A percentile compares a stretch with the other conserved stretches of the same genome.
Evolutionary conservation across 2,797 vertebrate genomes (phyloP).

Genomic region (Caiman crocodilus): DNA sequence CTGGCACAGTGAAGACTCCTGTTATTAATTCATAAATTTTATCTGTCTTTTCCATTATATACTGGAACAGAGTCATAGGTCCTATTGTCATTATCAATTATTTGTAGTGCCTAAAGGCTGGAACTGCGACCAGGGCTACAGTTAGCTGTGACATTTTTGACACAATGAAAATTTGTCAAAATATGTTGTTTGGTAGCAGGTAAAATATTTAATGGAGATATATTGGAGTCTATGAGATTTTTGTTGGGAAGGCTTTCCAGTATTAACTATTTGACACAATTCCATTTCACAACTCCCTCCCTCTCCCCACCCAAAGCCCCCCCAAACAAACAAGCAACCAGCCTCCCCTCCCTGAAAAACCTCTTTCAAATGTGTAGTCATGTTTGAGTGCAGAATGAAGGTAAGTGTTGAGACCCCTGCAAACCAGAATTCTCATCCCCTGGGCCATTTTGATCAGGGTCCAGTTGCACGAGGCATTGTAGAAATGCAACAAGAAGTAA

Average conservation of each 20-base stretch:
- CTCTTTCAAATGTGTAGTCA: too few species aligned
- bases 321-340: too few species aligned
- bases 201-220: rapidly evolving
- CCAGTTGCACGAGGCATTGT: neutral
- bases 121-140: neutral
- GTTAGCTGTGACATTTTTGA: neutral
- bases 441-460: too few species aligned
- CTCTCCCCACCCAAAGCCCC: too few species aligned
- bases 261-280: too few species aligned
- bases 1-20: neutral
- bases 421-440: too few species aligned
- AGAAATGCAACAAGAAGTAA: neutral
- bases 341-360: too few species aligned
- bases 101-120: neutral
- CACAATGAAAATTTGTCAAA: neutral
- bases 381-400: too few species aligned
- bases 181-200: neutral
- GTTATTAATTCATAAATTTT: neutral
- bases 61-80: rapidly evolving
- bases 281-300: too few species aligned
- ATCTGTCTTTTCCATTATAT: neutral
- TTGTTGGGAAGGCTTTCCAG: neutral
- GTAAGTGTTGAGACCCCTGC: too few species aligned
- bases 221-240: neutral
- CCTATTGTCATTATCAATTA: neutral